These are phyloP conservation scores for Perca flavescens DNA, from an alignment of 2,113 vertebrate genomes.

Conservation along the genomic window DNA sequence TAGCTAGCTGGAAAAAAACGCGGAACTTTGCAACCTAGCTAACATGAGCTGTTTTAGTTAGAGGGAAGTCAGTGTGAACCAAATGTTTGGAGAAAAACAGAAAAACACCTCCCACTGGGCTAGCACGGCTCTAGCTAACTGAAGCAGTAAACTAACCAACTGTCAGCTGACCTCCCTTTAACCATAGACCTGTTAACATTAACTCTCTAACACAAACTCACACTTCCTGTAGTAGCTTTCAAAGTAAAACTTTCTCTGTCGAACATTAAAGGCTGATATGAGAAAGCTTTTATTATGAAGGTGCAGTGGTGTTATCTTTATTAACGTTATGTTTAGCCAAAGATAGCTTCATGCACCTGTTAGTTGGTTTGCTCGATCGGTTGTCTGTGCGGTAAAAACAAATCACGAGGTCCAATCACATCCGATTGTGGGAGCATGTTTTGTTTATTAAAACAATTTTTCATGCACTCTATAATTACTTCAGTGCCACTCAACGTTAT, in stretches of 20 bases:
- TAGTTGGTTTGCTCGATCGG: background rate
- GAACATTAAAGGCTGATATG: fast-evolving
- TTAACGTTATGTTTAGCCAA: background rate
- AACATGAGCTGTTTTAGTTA: background rate
- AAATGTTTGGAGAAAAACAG: background rate
- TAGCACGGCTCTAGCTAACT: background rate
- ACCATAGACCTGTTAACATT: background rate
- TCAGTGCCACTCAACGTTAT: background rate
- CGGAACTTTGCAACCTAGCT: background rate
- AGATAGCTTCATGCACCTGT: background rate
- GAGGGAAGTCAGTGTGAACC: fast-evolving
- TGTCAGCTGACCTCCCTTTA: conserved; percentile 9
- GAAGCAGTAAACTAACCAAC: conserved; percentile 30
- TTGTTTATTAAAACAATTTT: background rate
- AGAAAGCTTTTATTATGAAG: background rate
- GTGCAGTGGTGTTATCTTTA: fast-evolving
- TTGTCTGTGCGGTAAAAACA: background rate
- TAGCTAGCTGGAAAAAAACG: background rate
- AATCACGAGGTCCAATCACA: background rate
- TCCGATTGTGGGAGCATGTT: background rate
- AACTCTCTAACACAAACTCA: fast-evolving
- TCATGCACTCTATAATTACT: fast-evolving
- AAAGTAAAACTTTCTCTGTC: conserved; percentile 22
- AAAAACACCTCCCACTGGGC: background rate
- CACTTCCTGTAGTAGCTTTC: background rate